Percentiles rank a stretch among this genome's conserved stretches.
Evolutionary conservation across 1,140 invertebrate genomes (phyloP).

Genomic region (Saccostrea echinata): DNA sequence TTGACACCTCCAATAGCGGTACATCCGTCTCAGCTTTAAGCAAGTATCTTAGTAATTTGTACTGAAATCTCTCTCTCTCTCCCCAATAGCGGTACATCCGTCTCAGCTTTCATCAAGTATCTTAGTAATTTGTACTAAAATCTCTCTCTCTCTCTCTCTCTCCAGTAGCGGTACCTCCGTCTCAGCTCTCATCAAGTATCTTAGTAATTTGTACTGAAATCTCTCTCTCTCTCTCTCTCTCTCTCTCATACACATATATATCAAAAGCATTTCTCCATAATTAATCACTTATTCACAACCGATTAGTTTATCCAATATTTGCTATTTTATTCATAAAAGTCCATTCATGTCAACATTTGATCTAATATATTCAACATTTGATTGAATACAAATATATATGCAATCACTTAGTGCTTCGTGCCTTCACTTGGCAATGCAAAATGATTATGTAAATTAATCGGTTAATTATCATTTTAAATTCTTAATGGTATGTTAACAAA

Average conservation of each 20-base stretch:
- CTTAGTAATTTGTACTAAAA: too few relatives aligned
- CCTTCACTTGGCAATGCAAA: not conserved
- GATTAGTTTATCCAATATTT: not conserved
- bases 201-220: not conserved
- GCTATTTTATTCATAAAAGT: slow-evolving; percentile 12
- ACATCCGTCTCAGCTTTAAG: not conserved
- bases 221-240: slow-evolving; percentile 15
- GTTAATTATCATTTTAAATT: not conserved
- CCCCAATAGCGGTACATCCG: too few relatives aligned
- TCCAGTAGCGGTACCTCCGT: too few relatives aligned
- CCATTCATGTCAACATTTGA: not conserved
- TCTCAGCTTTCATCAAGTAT: too few relatives aligned
- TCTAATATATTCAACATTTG: slow-evolving; percentile 27
- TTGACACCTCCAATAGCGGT: not conserved
- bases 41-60: not conserved
- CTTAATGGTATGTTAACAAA: not conserved
- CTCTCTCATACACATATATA: not conserved
- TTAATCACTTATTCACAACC: too few relatives aligned
- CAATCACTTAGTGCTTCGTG: not conserved
- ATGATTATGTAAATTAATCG: not conserved
- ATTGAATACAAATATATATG: slow-evolving; percentile 2
- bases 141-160: too few relatives aligned
- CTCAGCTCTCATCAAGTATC: too few relatives aligned
- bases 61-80: too few relatives aligned
- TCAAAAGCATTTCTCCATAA: too few relatives aligned